Conservation (phyloP, 2,113 vertebrate genomes). For the Cromileptes altivelis region DNA sequence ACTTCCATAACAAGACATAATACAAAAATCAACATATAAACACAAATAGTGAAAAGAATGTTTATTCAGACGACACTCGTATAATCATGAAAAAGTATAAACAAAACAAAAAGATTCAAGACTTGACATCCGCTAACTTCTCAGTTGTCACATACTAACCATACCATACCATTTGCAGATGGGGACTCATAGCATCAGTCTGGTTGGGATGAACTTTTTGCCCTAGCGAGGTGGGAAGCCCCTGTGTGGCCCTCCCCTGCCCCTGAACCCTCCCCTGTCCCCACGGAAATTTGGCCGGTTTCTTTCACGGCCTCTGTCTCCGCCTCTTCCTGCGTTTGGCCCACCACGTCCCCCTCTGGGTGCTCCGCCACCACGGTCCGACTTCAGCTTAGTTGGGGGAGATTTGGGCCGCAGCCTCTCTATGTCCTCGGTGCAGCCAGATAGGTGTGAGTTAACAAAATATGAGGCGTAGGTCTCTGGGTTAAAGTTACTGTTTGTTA, state of each 20-base stretch:
- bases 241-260: conserved; percentile 92
- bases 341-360: conserved; percentile 92
- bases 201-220: not conserved
- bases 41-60: not conserved
- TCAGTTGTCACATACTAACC: not conserved
- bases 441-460: conserved; percentile 90
- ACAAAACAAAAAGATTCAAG: conserved; percentile 14
- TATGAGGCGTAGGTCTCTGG: conserved; percentile 91
- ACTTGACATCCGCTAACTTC: not conserved
- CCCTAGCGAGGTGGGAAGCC: conserved; percentile 92
- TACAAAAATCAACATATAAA: not conserved
- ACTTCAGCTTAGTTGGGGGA: conserved; percentile 92
- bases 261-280: conserved; percentile 94
- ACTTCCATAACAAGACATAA: not conserved
- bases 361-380: conserved; percentile 92
- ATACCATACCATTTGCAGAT: conserved; percentile 3
- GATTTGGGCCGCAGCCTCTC: conserved; percentile 97
- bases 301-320: conserved; percentile 93
- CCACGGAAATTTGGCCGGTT: conserved; percentile 96
- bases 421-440: conserved; percentile 97
- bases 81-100: conserved; percentile 24
- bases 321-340: conserved; percentile 89
- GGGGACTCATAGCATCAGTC: not conserved
- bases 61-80: conserved; percentile 52
- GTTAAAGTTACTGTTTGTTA: conserved; percentile 99